Evolutionary conservation across 2,113 vertebrate genomes (phyloP).

Genomic region (Bombycilla garrulus): DNA sequence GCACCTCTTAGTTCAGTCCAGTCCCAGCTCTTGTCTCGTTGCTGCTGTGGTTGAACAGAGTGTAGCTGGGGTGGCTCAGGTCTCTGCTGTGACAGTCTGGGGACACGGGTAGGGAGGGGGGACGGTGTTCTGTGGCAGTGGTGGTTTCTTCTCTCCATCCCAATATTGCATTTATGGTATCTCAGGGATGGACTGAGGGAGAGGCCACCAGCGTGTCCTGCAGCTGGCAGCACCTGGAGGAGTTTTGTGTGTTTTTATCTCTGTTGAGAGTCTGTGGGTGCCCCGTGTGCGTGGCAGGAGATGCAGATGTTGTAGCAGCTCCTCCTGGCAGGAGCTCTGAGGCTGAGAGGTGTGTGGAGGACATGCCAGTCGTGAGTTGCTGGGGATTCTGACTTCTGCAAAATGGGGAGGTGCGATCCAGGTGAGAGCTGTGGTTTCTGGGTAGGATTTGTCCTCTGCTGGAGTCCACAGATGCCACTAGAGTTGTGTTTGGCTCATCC

Average conservation of each 20-base stretch:
- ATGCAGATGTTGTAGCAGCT: neutral
- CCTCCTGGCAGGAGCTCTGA: neutral
- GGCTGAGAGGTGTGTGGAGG: neutral
- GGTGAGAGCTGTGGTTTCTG: neutral
- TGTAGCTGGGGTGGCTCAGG: neutral
- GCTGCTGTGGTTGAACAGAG: neutral
- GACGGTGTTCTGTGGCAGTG: neutral
- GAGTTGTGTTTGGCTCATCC: neutral
- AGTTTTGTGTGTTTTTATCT: rapidly evolving
- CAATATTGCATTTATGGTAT: rapidly evolving
- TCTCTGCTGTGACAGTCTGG: rapidly evolving
- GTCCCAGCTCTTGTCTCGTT: neutral
- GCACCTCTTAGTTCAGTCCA: neutral
- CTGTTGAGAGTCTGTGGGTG: neutral
- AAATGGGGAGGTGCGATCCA: rapidly evolving
- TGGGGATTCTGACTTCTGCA: neutral
- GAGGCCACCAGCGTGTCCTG: rapidly evolving
- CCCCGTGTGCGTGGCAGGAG: rapidly evolving
- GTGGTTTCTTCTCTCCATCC: neutral
- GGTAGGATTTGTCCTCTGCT: neutral
- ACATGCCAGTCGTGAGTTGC: rapidly evolving
- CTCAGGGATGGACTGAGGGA: neutral
- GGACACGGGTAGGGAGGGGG: neutral
- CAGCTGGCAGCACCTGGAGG: neutral
- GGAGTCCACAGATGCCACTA: no score